Percentiles rank a stretch among this genome's conserved stretches.
Conservation (phyloP, 2,888 invertebrate genomes). For the Apamea sordens region DNA sequence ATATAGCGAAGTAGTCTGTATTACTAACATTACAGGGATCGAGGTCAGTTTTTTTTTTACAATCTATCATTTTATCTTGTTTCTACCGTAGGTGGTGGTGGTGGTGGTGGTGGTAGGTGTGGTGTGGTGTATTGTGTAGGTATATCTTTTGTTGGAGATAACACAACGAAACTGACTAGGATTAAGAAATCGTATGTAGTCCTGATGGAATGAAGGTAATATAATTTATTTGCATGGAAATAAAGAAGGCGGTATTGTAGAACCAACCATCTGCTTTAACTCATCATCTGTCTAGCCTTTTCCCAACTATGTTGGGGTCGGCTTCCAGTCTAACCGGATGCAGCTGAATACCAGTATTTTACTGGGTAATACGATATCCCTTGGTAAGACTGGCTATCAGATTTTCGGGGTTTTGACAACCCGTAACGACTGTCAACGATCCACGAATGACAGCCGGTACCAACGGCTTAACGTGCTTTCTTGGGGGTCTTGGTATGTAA, state of each 20-base stretch:
- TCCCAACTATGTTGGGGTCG: too few species aligned
- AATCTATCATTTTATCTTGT: background rate
- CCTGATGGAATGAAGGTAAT: background rate
- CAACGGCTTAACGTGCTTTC: too few species aligned
- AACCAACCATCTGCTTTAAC: background rate
- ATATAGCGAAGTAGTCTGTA: background rate
- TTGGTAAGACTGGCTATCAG: too few species aligned
- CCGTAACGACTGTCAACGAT: too few species aligned
- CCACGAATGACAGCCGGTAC: too few species aligned
- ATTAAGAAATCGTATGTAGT: background rate
- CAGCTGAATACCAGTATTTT: too few species aligned
- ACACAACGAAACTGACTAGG: background rate
- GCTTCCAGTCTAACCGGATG: too few species aligned
- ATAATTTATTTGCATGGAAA: background rate
- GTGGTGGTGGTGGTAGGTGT: too few species aligned
- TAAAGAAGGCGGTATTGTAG: background rate
- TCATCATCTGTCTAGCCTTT: too few species aligned
- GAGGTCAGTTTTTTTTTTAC: background rate
- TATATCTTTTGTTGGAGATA: background rate
- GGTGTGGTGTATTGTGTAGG: background rate
- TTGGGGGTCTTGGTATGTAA: too few species aligned
- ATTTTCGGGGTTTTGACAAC: too few species aligned
- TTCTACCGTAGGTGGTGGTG: background rate
- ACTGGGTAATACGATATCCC: too few species aligned
- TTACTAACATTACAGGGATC: background rate